Evolutionary conservation across 1,140 invertebrate species (phyloP).

Genomic region (Leptestheria dahalacensis): DNA sequence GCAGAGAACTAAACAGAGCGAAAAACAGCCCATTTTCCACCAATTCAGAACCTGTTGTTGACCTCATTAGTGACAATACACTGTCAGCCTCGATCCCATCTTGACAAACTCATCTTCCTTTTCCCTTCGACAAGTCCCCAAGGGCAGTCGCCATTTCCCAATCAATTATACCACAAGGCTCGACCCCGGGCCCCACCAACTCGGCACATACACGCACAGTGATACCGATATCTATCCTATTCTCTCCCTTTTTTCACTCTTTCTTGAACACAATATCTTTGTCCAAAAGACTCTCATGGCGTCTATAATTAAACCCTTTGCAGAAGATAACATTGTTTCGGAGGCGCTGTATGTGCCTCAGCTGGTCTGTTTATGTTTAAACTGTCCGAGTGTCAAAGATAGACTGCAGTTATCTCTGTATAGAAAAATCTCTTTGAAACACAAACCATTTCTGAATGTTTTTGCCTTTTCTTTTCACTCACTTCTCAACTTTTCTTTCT

Average conservation of each 20-base stretch:
- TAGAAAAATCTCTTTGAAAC: not conserved
- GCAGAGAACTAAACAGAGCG: not conserved
- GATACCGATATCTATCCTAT: no score
- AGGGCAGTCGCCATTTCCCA: not conserved
- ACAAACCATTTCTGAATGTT: not conserved
- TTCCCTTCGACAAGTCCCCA: not conserved
- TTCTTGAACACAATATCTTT: not conserved
- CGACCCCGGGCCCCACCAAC: no score
- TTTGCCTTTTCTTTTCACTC: not conserved
- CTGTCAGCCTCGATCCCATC: not conserved
- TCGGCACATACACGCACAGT: no score
- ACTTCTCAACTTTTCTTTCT: no score
- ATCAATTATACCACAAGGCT: no score
- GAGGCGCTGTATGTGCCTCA: not conserved
- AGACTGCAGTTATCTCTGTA: not conserved
- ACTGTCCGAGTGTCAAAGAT: not conserved
- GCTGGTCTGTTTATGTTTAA: no score
- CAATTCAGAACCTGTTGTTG: not conserved
- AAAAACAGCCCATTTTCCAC: not conserved
- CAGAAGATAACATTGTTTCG: not conserved
- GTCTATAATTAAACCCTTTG: not conserved
- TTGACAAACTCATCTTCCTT: no score
- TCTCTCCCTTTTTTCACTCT: no score
- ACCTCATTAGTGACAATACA: not conserved
- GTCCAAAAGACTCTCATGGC: not conserved